Base-by-base conservation (phyloP, 2,797 vertebrate genomes). In the Lepus oiostolus region DNA sequence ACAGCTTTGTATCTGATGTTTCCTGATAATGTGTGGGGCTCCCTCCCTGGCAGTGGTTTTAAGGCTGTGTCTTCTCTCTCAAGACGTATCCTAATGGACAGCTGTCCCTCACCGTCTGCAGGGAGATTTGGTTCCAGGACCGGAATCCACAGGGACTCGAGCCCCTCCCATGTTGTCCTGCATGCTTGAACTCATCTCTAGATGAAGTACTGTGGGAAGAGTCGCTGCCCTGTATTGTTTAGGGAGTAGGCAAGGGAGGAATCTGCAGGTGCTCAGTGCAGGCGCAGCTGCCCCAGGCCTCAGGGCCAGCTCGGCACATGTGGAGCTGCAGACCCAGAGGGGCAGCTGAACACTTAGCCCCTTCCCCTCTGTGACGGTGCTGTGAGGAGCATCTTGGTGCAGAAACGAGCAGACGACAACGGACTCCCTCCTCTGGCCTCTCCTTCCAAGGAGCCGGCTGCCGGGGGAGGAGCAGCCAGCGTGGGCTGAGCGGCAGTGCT, bases 381-480 rank as follows among this genome's bases (percentile, higher is more conserved):
- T 62, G 11, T 14, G n/a, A 42, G 32, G 10, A 21, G 2, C 19
- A 4, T 65, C 14, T 10, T 28, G 14, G 10, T 32, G 52, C 2
- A 3, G 5, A 26, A n/a, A 42, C 21, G 21, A 35, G 58, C 24
- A 5, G 12, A 22, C 19, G 28, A 26, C 4, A 2, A 6, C 79
- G 5, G 13, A 11, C 47, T 4, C 42, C 62, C 85, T 14, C n/a
- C 28, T 21, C 26, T 2, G 13, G 10, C 75, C 76, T 67, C 32
- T 74, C 52, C 60, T 82, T 68, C n/a, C 28, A 50, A 16, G 13
- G 42, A 14, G 14, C 68, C 19, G 19, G 42, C 2, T 22, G 28
- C 4, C 62, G 47, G 1, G 1, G 74, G 26, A 38, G 71, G 21
- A 17, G 0, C 3, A 7, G 42, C 5, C 2, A 2, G 35, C 13